These are phyloP conservation scores for Bungarus multicinctus DNA, from an alignment of 2,113 vertebrate species.

Conservation along the genomic window DNA sequence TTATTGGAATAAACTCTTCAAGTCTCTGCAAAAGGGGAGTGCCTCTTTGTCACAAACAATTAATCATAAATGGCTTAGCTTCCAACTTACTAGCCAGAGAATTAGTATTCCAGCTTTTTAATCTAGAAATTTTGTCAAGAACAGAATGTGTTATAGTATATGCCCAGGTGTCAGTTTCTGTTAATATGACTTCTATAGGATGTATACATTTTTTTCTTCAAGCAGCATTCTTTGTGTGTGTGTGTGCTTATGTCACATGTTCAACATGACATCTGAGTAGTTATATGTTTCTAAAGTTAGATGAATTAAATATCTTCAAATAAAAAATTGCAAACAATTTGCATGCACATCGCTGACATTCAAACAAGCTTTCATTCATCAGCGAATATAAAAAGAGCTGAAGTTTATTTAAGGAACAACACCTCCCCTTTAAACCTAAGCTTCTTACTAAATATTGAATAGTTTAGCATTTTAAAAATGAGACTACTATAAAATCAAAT, in stretches of 20 bases:
- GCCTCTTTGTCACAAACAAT: slow-evolving; percentile 3
- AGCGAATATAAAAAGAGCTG: neutral
- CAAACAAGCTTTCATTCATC: neutral
- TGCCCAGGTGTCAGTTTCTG: slow-evolving; percentile 30
- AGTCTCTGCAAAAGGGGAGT: neutral
- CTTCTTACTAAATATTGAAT: slow-evolving; percentile 29
- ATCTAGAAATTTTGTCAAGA: neutral
- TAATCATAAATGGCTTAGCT: slow-evolving; percentile 14
- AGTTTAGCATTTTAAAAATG: slow-evolving; percentile 30
- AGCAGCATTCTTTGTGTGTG: slow-evolving; percentile 11
- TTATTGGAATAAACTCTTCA: neutral
- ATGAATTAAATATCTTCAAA: slow-evolving; percentile 34
- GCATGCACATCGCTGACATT: neutral
- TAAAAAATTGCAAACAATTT: neutral
- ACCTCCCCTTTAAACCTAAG: slow-evolving; percentile 2
- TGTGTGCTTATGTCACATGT: neutral
- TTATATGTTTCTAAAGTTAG: slow-evolving; percentile 7
- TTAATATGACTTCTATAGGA: slow-evolving; percentile 19
- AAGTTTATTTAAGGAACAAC: neutral
- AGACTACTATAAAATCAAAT: slow-evolving; percentile 26
- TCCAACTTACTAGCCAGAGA: neutral
- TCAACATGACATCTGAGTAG: slow-evolving; percentile 24
- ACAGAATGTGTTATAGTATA: slow-evolving; percentile 31
- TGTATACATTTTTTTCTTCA: neutral
- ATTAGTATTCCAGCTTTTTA: slow-evolving; percentile 27